phyloP scores from a whole-genome alignment of 2,888 invertebrate genomes.

The Caenorhabditis wallacei region DNA sequence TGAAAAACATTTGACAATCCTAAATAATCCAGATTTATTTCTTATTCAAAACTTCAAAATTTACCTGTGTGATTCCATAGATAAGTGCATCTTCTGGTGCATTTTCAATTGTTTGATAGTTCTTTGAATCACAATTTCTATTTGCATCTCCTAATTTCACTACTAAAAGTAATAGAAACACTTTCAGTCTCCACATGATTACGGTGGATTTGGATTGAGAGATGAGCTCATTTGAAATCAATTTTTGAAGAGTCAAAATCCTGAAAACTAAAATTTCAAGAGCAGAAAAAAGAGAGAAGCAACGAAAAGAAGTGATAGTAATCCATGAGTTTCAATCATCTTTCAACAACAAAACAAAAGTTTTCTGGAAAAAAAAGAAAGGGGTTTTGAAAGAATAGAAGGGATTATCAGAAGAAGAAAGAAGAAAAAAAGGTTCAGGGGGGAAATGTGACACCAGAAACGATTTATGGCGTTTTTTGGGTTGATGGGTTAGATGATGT shows the following conservation, averaged over 20 bases:
- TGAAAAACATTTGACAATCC: conserved; percentile 79
- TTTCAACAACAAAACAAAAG: conserved; percentile 63
- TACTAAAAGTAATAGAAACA: neutral
- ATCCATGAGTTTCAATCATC: conserved; percentile 61
- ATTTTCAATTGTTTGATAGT: conserved; percentile 53
- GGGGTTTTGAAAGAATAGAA: neutral
- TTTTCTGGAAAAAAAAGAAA: conserved; percentile 19
- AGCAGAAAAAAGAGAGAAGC: neutral
- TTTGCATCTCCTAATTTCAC: conserved; percentile 1
- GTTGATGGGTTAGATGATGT: conserved; percentile 16
- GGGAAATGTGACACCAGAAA: conserved; percentile 45
- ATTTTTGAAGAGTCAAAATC: neutral
- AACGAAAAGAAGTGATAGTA: conserved; percentile 14
- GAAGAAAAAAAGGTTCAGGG: conserved; percentile 40
- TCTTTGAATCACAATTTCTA: conserved; percentile 49
- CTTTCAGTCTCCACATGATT: conserved; percentile 33
- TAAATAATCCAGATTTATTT: conserved; percentile 27
- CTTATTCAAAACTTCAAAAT: neutral
- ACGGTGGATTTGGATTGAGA: conserved; percentile 47
- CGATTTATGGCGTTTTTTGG: conserved; percentile 48
- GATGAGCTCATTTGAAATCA: conserved; percentile 26
- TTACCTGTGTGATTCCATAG: conserved; percentile 71
- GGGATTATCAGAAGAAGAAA: conserved; percentile 2
- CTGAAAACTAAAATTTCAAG: conserved; percentile 8
- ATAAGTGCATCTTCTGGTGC: conserved; percentile 64